Conservation (phyloP, 2,113 vertebrate species). For the Aspidoscelis tigris region DNA sequence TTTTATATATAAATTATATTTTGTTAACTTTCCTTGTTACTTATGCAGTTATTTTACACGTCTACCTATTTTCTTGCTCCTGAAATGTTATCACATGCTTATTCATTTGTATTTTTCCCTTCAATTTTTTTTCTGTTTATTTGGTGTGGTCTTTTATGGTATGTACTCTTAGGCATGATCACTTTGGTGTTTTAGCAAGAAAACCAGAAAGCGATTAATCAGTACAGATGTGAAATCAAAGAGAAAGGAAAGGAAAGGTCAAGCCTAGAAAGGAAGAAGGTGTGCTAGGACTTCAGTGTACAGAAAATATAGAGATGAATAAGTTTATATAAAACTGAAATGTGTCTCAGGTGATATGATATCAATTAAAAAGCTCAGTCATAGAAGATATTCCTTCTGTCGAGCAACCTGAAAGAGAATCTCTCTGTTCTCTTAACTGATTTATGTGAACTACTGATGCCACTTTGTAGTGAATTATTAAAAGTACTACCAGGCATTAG, state of each 20-base stretch:
- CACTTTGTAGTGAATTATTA: conserved; percentile 81
- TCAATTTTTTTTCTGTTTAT: too few relatives aligned
- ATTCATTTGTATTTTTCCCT: too few relatives aligned
- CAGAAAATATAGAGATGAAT: not conserved
- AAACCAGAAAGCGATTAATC: not conserved
- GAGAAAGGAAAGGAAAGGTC: not conserved
- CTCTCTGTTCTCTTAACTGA: conserved; percentile 71
- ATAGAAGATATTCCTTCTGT: conserved; percentile 64
- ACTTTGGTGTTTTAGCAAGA: not conserved
- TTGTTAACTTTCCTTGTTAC: too few relatives aligned
- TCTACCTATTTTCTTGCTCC: too few relatives aligned
- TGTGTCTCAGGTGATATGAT: conserved; percentile 55
- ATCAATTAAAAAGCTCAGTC: conserved; percentile 64
- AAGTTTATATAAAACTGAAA: conserved; percentile 58
- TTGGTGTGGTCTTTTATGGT: too few relatives aligned
- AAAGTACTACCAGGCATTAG: conserved; percentile 73
- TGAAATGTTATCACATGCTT: too few relatives aligned
- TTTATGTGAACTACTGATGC: conserved; percentile 69
- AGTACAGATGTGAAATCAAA: not conserved
- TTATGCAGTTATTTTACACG: too few relatives aligned
- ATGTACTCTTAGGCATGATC: not conserved
- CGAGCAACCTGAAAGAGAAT: conserved; percentile 63
- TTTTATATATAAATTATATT: too few relatives aligned
- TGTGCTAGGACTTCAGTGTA: not conserved
- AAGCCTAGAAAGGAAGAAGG: not conserved